A percentile compares a stretch with the other conserved stretches of the same genome.
These are phyloP conservation scores for Mesocricetus auratus DNA, from an alignment of 2,113 vertebrate species.

Conservation along the genomic window DNA sequence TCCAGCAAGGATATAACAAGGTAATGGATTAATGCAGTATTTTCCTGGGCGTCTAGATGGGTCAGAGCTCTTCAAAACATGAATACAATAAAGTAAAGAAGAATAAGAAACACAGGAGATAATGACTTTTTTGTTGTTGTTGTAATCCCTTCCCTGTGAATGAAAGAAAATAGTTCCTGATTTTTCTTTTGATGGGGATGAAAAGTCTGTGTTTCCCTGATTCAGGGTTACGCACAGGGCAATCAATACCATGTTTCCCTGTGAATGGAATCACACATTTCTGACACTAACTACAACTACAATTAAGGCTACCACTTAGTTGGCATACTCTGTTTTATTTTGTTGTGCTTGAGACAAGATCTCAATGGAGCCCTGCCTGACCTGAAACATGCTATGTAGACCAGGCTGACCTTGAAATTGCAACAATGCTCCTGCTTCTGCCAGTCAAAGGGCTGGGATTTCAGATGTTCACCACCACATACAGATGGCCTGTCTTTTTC, in stretches of 20 bases:
- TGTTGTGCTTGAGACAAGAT: background rate
- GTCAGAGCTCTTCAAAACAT: background rate
- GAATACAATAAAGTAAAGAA: background rate
- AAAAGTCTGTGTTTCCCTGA: background rate
- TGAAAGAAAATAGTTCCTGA: background rate
- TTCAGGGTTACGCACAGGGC: background rate
- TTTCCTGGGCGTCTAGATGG: background rate
- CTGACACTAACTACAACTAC: background rate
- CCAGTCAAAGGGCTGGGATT: background rate
- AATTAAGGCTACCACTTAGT: background rate
- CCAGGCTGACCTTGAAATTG: background rate
- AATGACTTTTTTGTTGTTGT: background rate
- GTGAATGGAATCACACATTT: background rate
- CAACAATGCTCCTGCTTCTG: background rate
- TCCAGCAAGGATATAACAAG: background rate
- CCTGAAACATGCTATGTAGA: no score
- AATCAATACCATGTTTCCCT: background rate
- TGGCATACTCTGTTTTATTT: background rate
- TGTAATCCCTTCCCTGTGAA: background rate
- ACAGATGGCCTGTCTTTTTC: background rate
- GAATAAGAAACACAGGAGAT: background rate
- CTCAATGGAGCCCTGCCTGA: background rate
- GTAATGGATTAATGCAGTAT: slow-evolving; percentile 12
- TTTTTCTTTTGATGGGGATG: background rate
- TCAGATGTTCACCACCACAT: background rate